A percentile compares a stretch with the other conserved stretches of the same genome.
Conservation (phyloP, 1,140 invertebrate species). For the Caerostris darwini region DNA sequence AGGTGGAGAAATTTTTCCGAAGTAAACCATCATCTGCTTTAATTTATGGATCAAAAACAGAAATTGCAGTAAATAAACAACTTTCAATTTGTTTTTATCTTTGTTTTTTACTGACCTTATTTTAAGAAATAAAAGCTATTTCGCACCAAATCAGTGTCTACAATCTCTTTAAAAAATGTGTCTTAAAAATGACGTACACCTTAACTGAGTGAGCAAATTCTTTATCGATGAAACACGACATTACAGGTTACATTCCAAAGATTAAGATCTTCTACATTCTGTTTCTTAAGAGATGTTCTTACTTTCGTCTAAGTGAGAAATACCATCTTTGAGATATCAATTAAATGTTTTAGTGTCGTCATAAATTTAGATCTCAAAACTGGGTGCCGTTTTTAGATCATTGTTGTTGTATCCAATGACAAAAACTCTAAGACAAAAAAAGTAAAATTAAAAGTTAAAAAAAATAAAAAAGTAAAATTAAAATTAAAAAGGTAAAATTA, state of each 20-base stretch:
- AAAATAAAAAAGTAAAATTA: too few species aligned
- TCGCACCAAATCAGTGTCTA: background rate
- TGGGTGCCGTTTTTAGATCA: background rate
- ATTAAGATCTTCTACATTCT: background rate
- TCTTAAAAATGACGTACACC: background rate
- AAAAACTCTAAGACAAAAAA: too few species aligned
- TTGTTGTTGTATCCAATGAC: background rate
- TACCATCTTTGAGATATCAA: background rate
- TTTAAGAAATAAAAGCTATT: background rate
- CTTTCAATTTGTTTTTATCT: too few species aligned
- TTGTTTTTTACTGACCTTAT: too few species aligned
- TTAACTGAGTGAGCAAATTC: background rate
- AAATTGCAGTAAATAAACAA: too few species aligned
- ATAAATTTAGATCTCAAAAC: background rate
- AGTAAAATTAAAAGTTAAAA: too few species aligned
- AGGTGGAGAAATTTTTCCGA: too few species aligned
- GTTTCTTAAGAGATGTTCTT: background rate
- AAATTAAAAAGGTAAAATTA: too few species aligned
- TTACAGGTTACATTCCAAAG: background rate
- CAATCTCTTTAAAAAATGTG: background rate
- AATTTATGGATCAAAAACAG: too few species aligned
- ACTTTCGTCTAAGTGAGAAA: background rate
- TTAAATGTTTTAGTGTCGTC: background rate
- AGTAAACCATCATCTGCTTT: too few species aligned
- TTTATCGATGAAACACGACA: background rate